Evolutionary conservation across 2,113 vertebrate species (phyloP).

Genomic region (Cebidichthys violaceus): DNA sequence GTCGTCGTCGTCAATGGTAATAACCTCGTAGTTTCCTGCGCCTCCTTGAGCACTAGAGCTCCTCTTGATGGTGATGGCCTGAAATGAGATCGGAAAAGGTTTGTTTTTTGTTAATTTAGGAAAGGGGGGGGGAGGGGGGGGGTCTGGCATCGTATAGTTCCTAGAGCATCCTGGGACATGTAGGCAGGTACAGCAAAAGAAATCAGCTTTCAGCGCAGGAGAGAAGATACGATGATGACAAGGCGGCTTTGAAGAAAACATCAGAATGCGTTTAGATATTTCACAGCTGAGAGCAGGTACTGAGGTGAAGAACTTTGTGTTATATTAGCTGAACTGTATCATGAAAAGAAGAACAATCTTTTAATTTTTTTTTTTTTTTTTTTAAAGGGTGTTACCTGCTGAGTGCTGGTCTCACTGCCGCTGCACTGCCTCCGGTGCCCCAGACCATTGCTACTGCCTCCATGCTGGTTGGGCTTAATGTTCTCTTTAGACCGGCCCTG

Average conservation of each 20-base stretch:
- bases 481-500: slow-evolving; percentile 76
- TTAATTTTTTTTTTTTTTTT: neutral
- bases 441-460: slow-evolving; percentile 69
- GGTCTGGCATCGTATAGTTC: no score
- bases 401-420: slow-evolving; percentile 73
- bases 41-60: slow-evolving; percentile 78
- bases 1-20: slow-evolving; percentile 75
- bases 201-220: neutral
- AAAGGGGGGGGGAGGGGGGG: no score
- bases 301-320: neutral
- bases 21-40: slow-evolving; percentile 74
- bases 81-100: slow-evolving; percentile 3
- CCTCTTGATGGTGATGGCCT: slow-evolving; percentile 77
- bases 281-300: neutral
- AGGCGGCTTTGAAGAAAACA: neutral
- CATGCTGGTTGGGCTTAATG: slow-evolving; percentile 71
- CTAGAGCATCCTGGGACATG: no score
- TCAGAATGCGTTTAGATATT: neutral
- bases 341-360: neutral
- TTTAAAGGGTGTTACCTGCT: slow-evolving; percentile 63
- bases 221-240: neutral
- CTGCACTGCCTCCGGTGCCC: slow-evolving; percentile 80
- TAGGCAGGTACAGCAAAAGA: no score
- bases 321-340: neutral
- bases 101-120: neutral